Evolutionary conservation across 2,797 vertebrate genomes (phyloP).

Genomic region (Meriones psammophilus): DNA sequence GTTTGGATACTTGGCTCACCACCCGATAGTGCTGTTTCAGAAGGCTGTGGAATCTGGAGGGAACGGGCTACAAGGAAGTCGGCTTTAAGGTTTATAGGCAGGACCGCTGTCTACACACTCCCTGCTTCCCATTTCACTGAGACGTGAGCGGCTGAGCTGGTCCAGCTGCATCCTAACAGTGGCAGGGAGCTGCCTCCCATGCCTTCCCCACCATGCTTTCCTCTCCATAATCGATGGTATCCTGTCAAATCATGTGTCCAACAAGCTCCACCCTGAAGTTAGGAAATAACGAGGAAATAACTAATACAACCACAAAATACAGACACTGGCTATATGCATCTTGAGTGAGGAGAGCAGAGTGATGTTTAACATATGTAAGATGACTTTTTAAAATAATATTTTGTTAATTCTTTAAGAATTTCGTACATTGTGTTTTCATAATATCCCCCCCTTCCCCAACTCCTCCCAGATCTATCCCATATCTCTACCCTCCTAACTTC

Average conservation of each 20-base stretch:
- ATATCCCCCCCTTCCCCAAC: not conserved
- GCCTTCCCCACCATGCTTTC: not conserved
- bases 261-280: not conserved
- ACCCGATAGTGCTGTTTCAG: not conserved
- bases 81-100: not conserved
- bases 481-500: not conserved
- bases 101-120: not conserved
- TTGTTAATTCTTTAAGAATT: not conserved
- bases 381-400: not conserved
- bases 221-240: not conserved
- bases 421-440: not conserved
- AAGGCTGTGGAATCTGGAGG: not conserved
- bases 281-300: not conserved
- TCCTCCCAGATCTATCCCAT: not conserved
- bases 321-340: not conserved
- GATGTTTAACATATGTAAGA: constrained; percentile 15
- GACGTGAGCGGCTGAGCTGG: not conserved
- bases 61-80: not conserved
- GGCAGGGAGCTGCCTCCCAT: not conserved
- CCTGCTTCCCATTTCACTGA: not conserved
- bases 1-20: not conserved
- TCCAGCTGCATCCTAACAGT: not conserved
- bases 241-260: not conserved
- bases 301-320: not conserved
- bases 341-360: not conserved